Evolutionary conservation across 1,140 invertebrate species (phyloP), one percentile per base, ranked within the genome.

Genomic region (Cephus cinctus): DNA sequence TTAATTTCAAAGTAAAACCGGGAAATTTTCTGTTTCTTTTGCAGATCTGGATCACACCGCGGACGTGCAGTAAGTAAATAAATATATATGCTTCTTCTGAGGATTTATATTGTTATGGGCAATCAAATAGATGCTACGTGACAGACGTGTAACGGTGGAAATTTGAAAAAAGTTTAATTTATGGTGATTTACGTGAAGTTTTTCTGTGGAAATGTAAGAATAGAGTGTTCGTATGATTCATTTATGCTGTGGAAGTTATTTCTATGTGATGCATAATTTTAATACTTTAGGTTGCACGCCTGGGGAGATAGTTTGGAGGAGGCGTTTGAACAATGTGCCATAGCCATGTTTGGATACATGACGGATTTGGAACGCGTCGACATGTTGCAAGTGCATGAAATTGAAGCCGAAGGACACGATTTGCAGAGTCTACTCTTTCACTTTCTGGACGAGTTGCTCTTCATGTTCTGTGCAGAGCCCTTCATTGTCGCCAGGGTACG

Each of bases 331-430:
- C 94, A 98, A 78, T 91, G 90, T 66, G 94, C 89, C 3, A 85
- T 94, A 59, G 89, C 92, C 1, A 98, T 99, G 95, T 98, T 94
- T 78, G 91, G 84, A 4, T 98, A 98, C 68, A 98, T 98, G 90
- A 98, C 96, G 11, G 94, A 98, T 58, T 78, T 97, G 47, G 83
- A 89, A 1, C 86, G 81, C 49, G 92, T 98, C 1, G 85, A 95
- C 59, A 89, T 95, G 49, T 80, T 80, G 56, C 78, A 87, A 56
- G 82, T 82, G n/a, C 80, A 88, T 59, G 82, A 89, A 56, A 86
- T 98, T 40, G 88, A 94, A 76, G 91, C 90, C 0, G 81, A 86
- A 57, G 93, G 87, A 15, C 82, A 95, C 67, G 96, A 98, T 73
- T 71, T 98, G 65, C 75, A 89, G 54, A 86, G 88, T n/a, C 76